Base-by-base conservation (phyloP, 2,888 invertebrate genomes). In the Gari tellinella region DNA sequence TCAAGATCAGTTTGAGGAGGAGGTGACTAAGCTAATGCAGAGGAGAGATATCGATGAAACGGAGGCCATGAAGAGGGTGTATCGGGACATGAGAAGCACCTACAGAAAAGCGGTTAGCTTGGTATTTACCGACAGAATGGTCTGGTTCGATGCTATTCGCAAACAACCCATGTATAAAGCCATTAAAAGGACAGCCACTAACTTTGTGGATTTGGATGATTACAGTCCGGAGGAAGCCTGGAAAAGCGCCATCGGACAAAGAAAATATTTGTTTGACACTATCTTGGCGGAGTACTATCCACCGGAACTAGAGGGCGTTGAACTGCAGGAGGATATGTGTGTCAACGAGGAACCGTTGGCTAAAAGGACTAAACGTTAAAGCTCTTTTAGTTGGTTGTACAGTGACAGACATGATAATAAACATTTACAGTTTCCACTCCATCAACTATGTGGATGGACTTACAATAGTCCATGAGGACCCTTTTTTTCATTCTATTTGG, bases 241-340 rank as follows among this genome's bases (percentile, higher is more conserved):
- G 56, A 40, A 56, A 25, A 31, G 17, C 26, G 57, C 57, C 19
- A 26, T 57, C 45, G 26, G 14, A 14, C 14, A 23, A n/a, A 43
- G 45, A 17, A 57, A 45, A n/a, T n/a, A n/a, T n/a, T n/a, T 38
- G 23, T 26, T 60, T 37, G 21, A 60, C 25, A 60, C 43, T 15
- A 43, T 48, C 25, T 21, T 48, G 14, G 45, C 46, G 10, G 45
- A 15, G n/a, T 48, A 48, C 43, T n/a, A 60, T 10, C 58, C 58
- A 7, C 48, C 46, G 21, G 58, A 60, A 23, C 12, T 19, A 19
- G 15, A 19, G 19, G 45, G 14, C 10, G 48, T 8, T 14, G 48
- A 48, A 19, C 48, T 21, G 48, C 10, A 19, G 21, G 4, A 31
- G 48, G 19, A 48, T 19, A 19, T 48, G n/a, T 12, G 23, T 19